A percentile compares a stretch with the other conserved stretches of the same genome.
Evolutionary conservation across 1,140 invertebrate species (phyloP).

Genomic region (Drosophila paulistorum): DNA sequence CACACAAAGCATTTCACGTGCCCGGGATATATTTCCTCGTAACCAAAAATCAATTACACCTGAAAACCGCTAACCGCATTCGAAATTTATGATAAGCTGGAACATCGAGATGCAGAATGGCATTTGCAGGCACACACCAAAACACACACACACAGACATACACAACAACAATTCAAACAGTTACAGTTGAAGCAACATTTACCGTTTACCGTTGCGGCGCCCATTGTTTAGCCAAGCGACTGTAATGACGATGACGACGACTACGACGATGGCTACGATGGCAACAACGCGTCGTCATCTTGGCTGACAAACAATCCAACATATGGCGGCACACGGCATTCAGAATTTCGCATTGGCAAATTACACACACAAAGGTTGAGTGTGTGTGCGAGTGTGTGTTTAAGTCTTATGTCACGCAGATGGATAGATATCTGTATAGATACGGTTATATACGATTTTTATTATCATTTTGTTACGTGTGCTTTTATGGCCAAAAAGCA

Average conservation of each 20-base stretch:
- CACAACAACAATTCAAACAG: neutral
- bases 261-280: conserved; percentile 16
- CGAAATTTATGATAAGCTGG: conserved; percentile 18
- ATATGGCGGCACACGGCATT: conserved; percentile 19
- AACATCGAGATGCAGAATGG: conserved; percentile 13
- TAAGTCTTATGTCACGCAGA: conserved; percentile 73
- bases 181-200: conserved; percentile 17
- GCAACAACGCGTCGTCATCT: conserved; percentile 16
- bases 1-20: neutral
- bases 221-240: conserved; percentile 21
- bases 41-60: conserved; percentile 22
- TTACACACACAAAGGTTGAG: conserved; percentile 57
- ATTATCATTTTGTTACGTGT: conserved; percentile 80
- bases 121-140: conserved; percentile 16
- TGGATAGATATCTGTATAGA: conserved; percentile 15
- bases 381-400: neutral
- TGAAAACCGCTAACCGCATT: neutral
- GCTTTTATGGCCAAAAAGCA: conserved; percentile 65
- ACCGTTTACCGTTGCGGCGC: conserved; percentile 20
- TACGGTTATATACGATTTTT: conserved; percentile 61
- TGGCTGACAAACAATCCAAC: conserved; percentile 46
- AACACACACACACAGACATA: neutral
- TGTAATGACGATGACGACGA: conserved; percentile 18
- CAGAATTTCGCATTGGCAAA: conserved; percentile 43
- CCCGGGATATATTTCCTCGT: neutral